Evolutionary conservation across 2,797 vertebrate species (phyloP).

Genomic region (Pelodytes ibericus): DNA sequence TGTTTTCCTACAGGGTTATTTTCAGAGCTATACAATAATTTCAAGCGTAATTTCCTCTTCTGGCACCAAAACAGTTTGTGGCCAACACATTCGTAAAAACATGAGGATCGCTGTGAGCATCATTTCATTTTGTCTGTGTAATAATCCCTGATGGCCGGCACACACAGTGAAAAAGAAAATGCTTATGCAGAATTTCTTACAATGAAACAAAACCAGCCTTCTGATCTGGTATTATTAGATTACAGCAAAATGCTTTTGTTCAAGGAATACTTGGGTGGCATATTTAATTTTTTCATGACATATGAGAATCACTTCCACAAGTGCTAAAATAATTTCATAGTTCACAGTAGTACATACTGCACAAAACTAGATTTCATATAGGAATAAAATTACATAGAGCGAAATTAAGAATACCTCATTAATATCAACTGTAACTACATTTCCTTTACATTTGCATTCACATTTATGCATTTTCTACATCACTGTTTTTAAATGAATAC

Average conservation of each 20-base stretch:
- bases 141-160: slow-evolving; percentile 50
- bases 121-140: slow-evolving; percentile 52
- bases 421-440: too few relatives aligned
- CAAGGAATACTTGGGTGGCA: slow-evolving; percentile 43
- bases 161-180: slow-evolving; percentile 46
- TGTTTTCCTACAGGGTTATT: too few relatives aligned
- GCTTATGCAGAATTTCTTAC: slow-evolving; percentile 42
- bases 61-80: slow-evolving; percentile 39
- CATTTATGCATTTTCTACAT: too few relatives aligned
- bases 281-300: slow-evolving; percentile 27
- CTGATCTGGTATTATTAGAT: slow-evolving; percentile 42
- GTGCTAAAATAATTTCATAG: neutral
- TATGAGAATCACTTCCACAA: slow-evolving; percentile 13
- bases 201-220: slow-evolving; percentile 43
- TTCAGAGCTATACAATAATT: too few relatives aligned
- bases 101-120: slow-evolving; percentile 41
- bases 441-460: too few relatives aligned
- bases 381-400: too few relatives aligned
- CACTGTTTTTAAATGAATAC: too few relatives aligned
- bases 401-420: too few relatives aligned
- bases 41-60: slow-evolving; percentile 53
- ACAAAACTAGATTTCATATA: neutral
- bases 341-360: neutral
- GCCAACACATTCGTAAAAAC: slow-evolving; percentile 43
- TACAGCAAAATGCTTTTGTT: slow-evolving; percentile 31